Conservation (phyloP, 2,888 invertebrate genomes). For the Fragum sueziense region DNA sequence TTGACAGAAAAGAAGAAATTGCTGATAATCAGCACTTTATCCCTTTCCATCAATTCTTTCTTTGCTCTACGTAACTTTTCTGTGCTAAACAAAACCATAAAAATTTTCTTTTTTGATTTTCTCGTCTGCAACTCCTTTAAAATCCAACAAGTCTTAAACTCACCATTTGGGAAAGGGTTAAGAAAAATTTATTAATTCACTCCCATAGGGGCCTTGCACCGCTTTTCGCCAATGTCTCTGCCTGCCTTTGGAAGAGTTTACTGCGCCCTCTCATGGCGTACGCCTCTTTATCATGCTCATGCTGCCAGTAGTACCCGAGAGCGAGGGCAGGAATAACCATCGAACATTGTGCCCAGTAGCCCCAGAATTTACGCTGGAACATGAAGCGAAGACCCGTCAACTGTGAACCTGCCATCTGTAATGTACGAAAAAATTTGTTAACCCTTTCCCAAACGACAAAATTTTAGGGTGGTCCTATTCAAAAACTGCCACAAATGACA, state of each 20-base stretch:
- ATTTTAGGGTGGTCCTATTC: no score
- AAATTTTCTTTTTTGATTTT: no score
- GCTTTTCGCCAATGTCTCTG: constrained; percentile 23
- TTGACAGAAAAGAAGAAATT: no score
- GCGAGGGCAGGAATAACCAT: background rate
- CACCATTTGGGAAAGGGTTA: no score
- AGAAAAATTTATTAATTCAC: background rate
- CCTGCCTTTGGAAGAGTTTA: constrained; percentile 30
- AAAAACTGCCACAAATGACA: no score
- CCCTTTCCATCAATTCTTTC: no score
- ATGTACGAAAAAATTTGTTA: background rate
- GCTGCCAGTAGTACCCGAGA: background rate
- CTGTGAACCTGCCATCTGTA: constrained; percentile 23
- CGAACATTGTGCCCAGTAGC: background rate
- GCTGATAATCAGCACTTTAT: no score
- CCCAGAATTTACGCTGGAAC: constrained; percentile 34
- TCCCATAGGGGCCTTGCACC: constrained; percentile 43
- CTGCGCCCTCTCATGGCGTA: constrained; percentile 52
- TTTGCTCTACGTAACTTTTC: no score
- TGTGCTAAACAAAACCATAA: no score
- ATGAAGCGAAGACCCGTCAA: constrained; percentile 38
- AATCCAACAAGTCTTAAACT: no score
- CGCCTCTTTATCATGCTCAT: constrained; percentile 42
- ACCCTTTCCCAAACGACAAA: background rate
- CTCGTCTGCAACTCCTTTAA: no score